These are phyloP conservation scores for Plectrocnemia conspersa DNA, from an alignment of 1,140 invertebrate species.

Conservation along the genomic window DNA sequence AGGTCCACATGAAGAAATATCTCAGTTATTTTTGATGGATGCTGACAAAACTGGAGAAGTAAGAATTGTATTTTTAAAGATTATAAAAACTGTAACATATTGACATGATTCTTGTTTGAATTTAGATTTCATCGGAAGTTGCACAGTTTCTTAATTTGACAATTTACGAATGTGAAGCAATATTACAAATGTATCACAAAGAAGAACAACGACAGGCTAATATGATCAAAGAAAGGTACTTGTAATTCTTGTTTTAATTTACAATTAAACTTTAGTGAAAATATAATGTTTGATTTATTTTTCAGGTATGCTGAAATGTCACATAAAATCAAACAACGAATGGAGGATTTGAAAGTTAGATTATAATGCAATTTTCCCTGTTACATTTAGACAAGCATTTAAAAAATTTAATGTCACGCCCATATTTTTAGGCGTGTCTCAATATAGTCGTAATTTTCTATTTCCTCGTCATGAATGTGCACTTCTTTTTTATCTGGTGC, in stretches of 20 bases:
- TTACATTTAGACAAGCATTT: too few relatives aligned
- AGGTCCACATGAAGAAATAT: constrained; percentile 79
- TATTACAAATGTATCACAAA: constrained; percentile 70
- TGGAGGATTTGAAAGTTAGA: constrained; percentile 68
- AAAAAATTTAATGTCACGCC: too few relatives aligned
- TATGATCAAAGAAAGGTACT: constrained; percentile 67
- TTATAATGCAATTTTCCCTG: constrained; percentile 43
- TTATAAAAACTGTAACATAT: background rate
- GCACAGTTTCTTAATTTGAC: constrained; percentile 81
- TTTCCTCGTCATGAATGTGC: too few relatives aligned
- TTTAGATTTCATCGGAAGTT: constrained; percentile 55
- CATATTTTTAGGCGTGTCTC: too few relatives aligned
- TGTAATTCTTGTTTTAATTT: constrained; percentile 22
- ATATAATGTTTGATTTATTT: constrained; percentile 29
- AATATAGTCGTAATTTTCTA: too few relatives aligned
- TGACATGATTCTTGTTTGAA: constrained; percentile 10
- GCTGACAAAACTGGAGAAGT: constrained; percentile 68
- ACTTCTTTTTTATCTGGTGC: constrained; percentile 2
- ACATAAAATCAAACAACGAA: constrained; percentile 62
- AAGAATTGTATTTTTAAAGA: constrained; percentile 40
- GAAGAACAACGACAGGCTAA: constrained; percentile 71
- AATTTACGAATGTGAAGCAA: constrained; percentile 70
- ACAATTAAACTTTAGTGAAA: background rate
- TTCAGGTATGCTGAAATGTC: constrained; percentile 63
- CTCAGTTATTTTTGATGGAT: constrained; percentile 76